Conservation (phyloP, 1,140 invertebrate genomes). For the Teleogryllus occipitalis region DNA sequence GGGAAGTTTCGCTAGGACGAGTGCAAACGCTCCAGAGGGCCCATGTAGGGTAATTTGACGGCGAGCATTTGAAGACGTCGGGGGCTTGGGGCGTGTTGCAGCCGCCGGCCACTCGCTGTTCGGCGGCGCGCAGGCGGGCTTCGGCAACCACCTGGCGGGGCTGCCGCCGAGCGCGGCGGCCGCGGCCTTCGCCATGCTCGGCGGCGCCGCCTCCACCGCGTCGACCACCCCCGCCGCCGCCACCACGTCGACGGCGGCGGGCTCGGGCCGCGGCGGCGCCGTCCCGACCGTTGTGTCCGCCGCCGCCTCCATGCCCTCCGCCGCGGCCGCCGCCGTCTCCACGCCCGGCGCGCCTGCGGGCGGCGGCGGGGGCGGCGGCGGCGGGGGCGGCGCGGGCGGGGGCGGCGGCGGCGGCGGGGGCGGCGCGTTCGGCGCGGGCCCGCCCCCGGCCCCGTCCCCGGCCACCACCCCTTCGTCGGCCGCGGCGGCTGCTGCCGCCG, state of each 20-base stretch:
- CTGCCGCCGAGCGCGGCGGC: slow-evolving; percentile 36
- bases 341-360: slow-evolving; percentile 44
- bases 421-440: slow-evolving; percentile 37
- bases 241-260: slow-evolving; percentile 43
- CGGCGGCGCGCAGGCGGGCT: slow-evolving; percentile 44
- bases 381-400: slow-evolving; percentile 29
- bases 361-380: slow-evolving; percentile 37
- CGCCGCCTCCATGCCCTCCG: background rate
- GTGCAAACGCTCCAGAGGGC: no score
- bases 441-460: slow-evolving; percentile 33
- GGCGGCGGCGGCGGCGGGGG: slow-evolving; percentile 35
- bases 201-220: slow-evolving; percentile 39
- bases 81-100: background rate
- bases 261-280: slow-evolving; percentile 31
- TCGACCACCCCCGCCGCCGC: slow-evolving; percentile 40
- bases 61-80: no score
- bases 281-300: slow-evolving; percentile 32
- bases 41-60: no score
- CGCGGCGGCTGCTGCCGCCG: slow-evolving; percentile 35
- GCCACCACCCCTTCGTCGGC: slow-evolving; percentile 20
- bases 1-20: no score
- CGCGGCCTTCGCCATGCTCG: slow-evolving; percentile 38
- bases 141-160: slow-evolving; percentile 34
- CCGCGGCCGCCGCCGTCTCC: slow-evolving; percentile 27
- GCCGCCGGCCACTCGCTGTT: slow-evolving; percentile 38